Base-by-base conservation (phyloP, 2,113 vertebrate species). In the Ginglymostoma cirratum region DNA sequence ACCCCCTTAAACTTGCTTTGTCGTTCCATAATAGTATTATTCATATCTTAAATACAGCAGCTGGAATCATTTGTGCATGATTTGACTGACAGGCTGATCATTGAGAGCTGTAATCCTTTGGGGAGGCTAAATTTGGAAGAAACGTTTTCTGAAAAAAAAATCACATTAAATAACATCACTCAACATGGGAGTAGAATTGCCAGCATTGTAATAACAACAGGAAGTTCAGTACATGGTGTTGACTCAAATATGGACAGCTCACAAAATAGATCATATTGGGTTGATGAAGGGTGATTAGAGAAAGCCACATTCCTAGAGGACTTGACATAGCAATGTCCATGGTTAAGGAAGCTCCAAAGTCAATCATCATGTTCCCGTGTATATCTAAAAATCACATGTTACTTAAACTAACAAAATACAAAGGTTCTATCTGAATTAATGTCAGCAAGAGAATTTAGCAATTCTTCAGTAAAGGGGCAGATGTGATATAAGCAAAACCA, bases 111-210 rank as follows among this genome's bases (percentile, higher is more conserved):
- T 38, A 38, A 27, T 34, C 55, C 55, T 66, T 55, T 92, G 55
- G 89, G 61, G 19, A n/a, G n/a, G n/a, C 65, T 93, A 65, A 66
- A 67, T 17, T 93, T 23, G 17, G 61, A 93, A 61, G 61, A 93
- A 66, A n/a, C 34, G 19, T 93, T 67, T 66, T 66, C 30, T 38
- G 7, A 92, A 92, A 48, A 38, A 92, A 92, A 92, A 93, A 65
- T 67, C 89, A 38, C 89, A 93, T 93, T 66, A 93, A 93, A 93
- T 93, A 93, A 93, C 89, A 93, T 93, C 89, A 93, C 89, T 93
- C 89, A 67, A 93, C 61, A 93, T 66, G 15, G 21, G 89, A n/a
- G 61, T n/a, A 66, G 89, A 66, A 30, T 38, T 93, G 89, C 61
- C 89, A 67, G 61, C 89, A 23, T 65, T 93, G 34, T 93, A 93